Evolutionary conservation across 1,140 invertebrate genomes (phyloP).

Genomic region (Tribolium madens): DNA sequence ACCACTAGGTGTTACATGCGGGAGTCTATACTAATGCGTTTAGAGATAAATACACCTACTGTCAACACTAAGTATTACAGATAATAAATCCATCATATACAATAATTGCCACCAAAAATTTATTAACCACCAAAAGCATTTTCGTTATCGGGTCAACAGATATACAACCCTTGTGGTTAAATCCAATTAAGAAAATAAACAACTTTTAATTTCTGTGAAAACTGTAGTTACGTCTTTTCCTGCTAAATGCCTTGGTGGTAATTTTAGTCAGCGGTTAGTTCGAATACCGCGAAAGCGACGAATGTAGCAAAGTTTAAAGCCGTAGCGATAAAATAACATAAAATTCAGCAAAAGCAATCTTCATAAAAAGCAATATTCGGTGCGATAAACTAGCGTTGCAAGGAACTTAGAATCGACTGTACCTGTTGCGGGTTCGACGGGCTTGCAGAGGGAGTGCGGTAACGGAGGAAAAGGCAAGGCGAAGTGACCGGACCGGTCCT

Average conservation of each 20-base stretch:
- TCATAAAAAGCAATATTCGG: conserved; percentile 32
- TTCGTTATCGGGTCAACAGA: no score
- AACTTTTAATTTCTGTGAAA: not conserved
- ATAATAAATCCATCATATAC: not conserved
- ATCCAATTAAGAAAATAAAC: no score
- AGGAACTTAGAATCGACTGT: conserved; percentile 43
- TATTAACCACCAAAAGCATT: not conserved
- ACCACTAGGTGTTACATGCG: conserved; percentile 1
- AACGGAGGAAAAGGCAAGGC: conserved; percentile 17
- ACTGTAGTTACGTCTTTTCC: not conserved
- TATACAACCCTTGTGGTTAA: no score
- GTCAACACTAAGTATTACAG: not conserved
- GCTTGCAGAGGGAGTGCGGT: conserved; percentile 8
- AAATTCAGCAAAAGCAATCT: conserved; percentile 21
- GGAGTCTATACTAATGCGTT: conserved; percentile 11
- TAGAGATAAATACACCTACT: conserved; percentile 5
- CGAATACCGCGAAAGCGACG: conserved; percentile 3
- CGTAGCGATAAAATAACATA: conserved; percentile 7
- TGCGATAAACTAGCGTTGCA: conserved; percentile 40
- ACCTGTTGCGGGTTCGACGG: conserved; percentile 45
- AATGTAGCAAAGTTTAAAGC: not conserved
- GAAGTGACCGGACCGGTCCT: conserved; percentile 55
- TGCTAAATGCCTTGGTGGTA: not conserved
- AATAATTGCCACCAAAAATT: not conserved
- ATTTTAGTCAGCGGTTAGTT: not conserved